Conservation (phyloP, 2,113 vertebrate species). For the Poeciliopsis occidentalis region DNA sequence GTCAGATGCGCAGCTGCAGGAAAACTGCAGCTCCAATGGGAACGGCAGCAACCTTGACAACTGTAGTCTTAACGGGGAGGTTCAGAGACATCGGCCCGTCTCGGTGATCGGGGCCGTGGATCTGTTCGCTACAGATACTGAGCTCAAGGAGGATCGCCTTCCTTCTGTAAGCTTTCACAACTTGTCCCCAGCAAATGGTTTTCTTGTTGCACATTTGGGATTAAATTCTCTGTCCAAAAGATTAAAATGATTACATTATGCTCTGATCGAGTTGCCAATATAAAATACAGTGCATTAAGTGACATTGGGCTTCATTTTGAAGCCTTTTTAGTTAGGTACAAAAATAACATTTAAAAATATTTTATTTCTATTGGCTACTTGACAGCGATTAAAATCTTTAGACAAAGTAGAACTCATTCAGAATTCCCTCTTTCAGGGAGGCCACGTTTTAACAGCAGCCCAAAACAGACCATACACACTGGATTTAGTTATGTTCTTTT, state of each 20-base stretch:
- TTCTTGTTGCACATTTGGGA: neutral
- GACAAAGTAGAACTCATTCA: neutral
- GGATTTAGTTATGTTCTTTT: neutral
- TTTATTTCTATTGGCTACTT: too few species aligned
- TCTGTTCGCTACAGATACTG: slow-evolving; percentile 79
- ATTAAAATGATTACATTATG: neutral
- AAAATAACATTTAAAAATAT: too few species aligned
- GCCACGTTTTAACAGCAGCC: neutral
- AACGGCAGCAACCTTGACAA: slow-evolving; percentile 40
- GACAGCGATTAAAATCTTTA: too few species aligned
- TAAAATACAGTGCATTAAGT: neutral
- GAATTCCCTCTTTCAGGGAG: neutral
- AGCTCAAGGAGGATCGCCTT: slow-evolving; percentile 83
- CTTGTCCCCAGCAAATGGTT: neutral
- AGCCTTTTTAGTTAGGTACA: too few species aligned
- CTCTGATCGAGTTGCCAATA: neutral
- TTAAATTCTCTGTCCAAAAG: neutral
- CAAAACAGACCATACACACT: neutral
- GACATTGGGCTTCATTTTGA: too few species aligned
- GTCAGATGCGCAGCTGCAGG: slow-evolving; percentile 15
- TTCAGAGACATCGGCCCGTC: slow-evolving; percentile 84
- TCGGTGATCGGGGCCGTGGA: slow-evolving; percentile 89
- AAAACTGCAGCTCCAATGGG: slow-evolving; percentile 36
- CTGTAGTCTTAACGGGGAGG: slow-evolving; percentile 53
- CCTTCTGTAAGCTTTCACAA: slow-evolving; percentile 89